phyloP scores from a whole-genome alignment of 2,113 vertebrate genomes.

The Garra rufa region DNA sequence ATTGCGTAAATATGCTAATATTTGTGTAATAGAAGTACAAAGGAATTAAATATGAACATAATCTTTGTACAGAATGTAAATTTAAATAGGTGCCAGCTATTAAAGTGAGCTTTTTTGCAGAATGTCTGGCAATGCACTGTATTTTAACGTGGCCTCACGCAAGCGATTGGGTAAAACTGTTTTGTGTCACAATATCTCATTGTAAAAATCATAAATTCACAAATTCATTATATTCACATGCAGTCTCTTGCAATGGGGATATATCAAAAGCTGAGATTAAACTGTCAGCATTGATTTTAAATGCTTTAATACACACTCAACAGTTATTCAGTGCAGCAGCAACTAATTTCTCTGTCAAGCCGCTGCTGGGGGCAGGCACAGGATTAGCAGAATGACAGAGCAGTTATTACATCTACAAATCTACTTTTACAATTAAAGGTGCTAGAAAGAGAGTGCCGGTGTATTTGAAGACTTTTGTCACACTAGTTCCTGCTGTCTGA shows the following conservation, averaged over 20 bases:
- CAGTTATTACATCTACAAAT: slow-evolving; percentile 37
- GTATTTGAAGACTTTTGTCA: neutral
- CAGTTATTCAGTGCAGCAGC: slow-evolving; percentile 4
- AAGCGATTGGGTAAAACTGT: neutral
- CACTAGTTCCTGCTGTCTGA: neutral
- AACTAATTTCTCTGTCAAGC: slow-evolving; percentile 39
- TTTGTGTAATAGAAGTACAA: neutral
- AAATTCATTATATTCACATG: neutral
- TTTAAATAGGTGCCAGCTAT: neutral
- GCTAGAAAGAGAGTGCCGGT: neutral
- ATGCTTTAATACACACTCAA: slow-evolving; percentile 11
- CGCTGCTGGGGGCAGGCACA: neutral
- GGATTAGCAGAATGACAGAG: slow-evolving; percentile 1
- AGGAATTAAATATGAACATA: neutral
- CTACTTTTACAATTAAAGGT: neutral
- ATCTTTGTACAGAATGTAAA: neutral
- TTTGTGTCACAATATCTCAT: slow-evolving; percentile 11
- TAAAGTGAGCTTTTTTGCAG: neutral
- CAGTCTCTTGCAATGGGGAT: neutral
- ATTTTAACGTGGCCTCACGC: neutral
- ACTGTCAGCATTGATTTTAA: slow-evolving; percentile 23
- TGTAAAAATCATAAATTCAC: slow-evolving; percentile 4
- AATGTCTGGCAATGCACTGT: neutral
- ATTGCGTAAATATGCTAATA: neutral
- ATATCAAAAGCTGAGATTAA: slow-evolving; percentile 26